Evolutionary conservation across 2,113 vertebrate species (phyloP).

Genomic region (Columbina picui): DNA sequence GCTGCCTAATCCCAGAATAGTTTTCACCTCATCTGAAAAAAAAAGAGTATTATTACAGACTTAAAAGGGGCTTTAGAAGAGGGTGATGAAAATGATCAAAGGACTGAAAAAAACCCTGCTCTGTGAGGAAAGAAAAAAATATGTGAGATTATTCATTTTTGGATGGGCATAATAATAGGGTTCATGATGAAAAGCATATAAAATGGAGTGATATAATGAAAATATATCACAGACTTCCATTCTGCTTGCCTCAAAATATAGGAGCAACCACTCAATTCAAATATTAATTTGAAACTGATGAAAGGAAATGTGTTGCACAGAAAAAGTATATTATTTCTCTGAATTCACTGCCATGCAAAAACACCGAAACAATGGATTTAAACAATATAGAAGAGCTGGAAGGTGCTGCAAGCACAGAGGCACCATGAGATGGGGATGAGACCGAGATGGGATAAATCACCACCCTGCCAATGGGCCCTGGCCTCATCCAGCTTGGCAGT

Average conservation of each 20-base stretch:
- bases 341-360: background rate
- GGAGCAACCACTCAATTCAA: background rate
- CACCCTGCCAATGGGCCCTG: fast-evolving
- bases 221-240: conserved; percentile 29
- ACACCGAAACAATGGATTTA: background rate
- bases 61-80: conserved; percentile 53
- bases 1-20: conserved; percentile 33
- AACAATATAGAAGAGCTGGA: background rate
- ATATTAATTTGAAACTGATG: conserved; percentile 21
- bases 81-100: conserved; percentile 54
- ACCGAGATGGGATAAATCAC: background rate
- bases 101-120: background rate
- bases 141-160: conserved; percentile 5
- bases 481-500: background rate
- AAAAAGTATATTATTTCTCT: background rate
- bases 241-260: background rate
- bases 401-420: background rate
- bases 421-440: background rate
- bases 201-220: conserved; percentile 30
- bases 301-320: background rate
- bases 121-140: background rate
- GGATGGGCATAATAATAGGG: background rate
- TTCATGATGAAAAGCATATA: conserved; percentile 28
- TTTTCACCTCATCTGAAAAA: conserved; percentile 24
- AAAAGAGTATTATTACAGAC: conserved; percentile 26